Conservation (phyloP, 2,113 vertebrate genomes). For the Grammomys dolichurus region DNA sequence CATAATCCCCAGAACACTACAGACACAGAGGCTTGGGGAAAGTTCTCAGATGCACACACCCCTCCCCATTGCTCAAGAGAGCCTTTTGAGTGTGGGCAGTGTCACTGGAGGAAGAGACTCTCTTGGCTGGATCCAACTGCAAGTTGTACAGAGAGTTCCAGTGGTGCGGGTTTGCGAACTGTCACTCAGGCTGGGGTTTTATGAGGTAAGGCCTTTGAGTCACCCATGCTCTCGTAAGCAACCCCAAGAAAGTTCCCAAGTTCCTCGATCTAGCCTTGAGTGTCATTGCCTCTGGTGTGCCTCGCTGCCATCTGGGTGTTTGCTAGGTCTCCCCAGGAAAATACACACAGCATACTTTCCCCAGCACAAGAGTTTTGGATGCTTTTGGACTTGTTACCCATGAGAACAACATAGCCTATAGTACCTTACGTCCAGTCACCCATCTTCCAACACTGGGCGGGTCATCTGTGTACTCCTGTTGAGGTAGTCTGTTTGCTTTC, state of each 20-base stretch:
- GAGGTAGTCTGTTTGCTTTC: conserved; percentile 3
- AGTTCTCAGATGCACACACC: neutral
- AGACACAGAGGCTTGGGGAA: neutral
- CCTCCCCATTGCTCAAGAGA: neutral
- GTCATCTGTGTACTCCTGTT: neutral
- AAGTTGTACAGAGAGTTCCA: neutral
- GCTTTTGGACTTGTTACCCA: neutral
- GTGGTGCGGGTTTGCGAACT: neutral
- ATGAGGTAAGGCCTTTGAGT: neutral
- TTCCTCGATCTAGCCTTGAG: neutral
- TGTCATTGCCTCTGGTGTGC: neutral
- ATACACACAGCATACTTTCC: neutral
- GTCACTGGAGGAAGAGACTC: neutral
- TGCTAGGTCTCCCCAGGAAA: neutral
- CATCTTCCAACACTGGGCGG: neutral
- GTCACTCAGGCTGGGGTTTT: neutral
- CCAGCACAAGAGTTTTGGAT: neutral
- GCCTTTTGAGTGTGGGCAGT: neutral
- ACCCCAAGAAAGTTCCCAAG: neutral
- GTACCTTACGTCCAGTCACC: neutral
- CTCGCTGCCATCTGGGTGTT: neutral
- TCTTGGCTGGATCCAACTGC: neutral
- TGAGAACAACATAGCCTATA: neutral
- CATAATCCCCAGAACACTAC: neutral
- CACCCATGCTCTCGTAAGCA: neutral